Conservation (phyloP, 2,797 vertebrate species). For the Tapera naevia region DNA sequence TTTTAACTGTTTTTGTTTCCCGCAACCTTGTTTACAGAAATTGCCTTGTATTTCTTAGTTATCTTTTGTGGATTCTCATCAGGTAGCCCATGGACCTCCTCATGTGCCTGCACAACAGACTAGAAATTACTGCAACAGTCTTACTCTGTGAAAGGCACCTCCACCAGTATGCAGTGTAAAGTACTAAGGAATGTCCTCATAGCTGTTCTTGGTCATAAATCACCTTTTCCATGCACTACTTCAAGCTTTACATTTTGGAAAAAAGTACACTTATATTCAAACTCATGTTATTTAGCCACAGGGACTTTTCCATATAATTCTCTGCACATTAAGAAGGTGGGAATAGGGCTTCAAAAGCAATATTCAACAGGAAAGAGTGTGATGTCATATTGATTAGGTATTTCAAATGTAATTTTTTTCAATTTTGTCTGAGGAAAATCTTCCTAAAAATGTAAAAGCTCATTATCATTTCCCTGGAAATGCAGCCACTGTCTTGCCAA, state of each 20-base stretch:
- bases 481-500: neutral
- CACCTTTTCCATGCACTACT: neutral
- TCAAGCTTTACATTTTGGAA: neutral
- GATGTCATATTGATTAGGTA: neutral
- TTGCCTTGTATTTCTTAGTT: neutral
- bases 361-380: neutral
- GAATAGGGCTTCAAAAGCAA: neutral
- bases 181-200: neutral
- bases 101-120: neutral
- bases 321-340: neutral
- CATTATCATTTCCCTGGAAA: neutral
- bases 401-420: neutral
- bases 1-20: neutral
- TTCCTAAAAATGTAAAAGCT: neutral
- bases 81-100: neutral
- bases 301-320: neutral
- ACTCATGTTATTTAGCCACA: neutral
- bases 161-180: neutral
- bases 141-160: neutral
- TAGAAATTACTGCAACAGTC: neutral
- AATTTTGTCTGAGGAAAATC: neutral
- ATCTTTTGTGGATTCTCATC: neutral
- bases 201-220: neutral
- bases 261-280: neutral
- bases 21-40: neutral